Conservation (phyloP, 1,140 invertebrate species). For the Temnothorax longispinosus region DNA sequence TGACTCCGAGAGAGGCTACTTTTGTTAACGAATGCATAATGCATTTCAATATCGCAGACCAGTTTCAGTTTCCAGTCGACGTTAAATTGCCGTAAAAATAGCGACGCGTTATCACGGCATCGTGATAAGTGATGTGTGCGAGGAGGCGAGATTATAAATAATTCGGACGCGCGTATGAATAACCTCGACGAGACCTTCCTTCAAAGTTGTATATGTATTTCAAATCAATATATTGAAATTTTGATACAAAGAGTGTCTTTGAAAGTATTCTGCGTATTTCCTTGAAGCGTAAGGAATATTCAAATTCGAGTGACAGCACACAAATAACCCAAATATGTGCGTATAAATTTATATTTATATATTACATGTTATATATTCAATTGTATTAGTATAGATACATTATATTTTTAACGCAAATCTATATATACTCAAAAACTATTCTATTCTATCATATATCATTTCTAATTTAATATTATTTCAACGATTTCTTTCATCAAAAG, state of each 20-base stretch:
- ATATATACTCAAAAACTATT: not conserved
- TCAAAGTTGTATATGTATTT: not conserved
- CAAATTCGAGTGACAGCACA: not conserved
- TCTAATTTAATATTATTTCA: not conserved
- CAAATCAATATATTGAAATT: conserved; percentile 31
- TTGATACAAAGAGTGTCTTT: not conserved
- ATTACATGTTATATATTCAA: not conserved
- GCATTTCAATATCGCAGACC: not conserved
- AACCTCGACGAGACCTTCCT: not conserved
- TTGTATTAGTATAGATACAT: not conserved
- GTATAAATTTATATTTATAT: not conserved
- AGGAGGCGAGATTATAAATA: conserved; percentile 20
- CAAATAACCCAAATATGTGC: not conserved
- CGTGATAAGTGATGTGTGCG: not conserved
- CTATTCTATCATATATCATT: not conserved
- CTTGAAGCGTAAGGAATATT: not conserved
- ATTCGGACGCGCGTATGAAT: not conserved
- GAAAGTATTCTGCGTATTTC: not conserved
- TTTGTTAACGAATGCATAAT: not conserved
- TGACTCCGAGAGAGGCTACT: too few species aligned
- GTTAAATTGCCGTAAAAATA: not conserved
- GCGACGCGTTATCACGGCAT: not conserved
- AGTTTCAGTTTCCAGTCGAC: not conserved
- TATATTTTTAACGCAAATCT: not conserved
- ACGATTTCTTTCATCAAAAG: not conserved